Conservation (phyloP, 2,888 invertebrate genomes). For the Asteroscopus sphinx region DNA sequence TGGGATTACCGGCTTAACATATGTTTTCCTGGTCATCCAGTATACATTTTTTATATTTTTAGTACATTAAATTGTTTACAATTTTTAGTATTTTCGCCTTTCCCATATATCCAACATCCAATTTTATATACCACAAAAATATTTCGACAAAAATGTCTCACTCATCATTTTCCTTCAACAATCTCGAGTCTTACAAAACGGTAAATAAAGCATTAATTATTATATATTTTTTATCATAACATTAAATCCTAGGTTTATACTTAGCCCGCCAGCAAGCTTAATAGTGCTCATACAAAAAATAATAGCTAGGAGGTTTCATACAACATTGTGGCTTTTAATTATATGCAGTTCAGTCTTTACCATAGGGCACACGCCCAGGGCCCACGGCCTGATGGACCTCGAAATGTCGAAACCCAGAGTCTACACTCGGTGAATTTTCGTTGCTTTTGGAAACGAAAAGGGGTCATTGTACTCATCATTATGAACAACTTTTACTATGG, state of each 20-base stretch:
- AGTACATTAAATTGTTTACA: too few relatives aligned
- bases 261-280: constrained; percentile 60
- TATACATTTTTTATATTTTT: too few relatives aligned
- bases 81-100: not conserved
- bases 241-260: constrained; percentile 31
- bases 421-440: too few relatives aligned
- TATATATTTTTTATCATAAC: constrained; percentile 35
- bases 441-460: too few relatives aligned
- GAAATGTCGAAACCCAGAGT: too few relatives aligned
- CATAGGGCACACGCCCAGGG: too few relatives aligned
- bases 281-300: constrained; percentile 38
- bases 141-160: not conserved
- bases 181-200: constrained; percentile 5
- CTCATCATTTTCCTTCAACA: constrained; percentile 4
- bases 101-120: not conserved
- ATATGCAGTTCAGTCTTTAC: too few relatives aligned
- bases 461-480: too few relatives aligned
- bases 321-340: constrained; percentile 44
- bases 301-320: constrained; percentile 21
- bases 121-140: not conserved
- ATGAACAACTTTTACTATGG: too few relatives aligned
- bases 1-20: too few relatives aligned
- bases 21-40: too few relatives aligned
- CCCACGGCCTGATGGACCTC: too few relatives aligned
- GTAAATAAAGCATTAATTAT: constrained; percentile 43